These are phyloP conservation scores for Hippocampus mohnikei DNA, from an alignment of 2,113 vertebrate species.

Conservation along the genomic window DNA sequence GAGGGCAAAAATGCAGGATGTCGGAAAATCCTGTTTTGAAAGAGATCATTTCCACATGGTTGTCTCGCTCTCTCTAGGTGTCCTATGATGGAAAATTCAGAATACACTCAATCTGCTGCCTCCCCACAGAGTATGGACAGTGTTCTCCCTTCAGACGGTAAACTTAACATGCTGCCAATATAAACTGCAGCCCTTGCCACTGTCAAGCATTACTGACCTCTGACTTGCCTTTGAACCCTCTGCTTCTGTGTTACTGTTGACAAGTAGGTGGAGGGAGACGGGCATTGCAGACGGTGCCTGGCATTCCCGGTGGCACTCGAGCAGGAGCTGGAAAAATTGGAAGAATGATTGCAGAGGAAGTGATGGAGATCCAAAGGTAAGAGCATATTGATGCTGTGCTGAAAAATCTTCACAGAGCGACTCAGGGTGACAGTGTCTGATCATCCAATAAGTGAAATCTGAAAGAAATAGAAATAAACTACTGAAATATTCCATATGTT, in stretches of 20 bases:
- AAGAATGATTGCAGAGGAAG: constrained; percentile 98
- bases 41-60: not conserved
- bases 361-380: constrained; percentile 98
- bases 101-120: constrained; percentile 84
- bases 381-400: constrained; percentile 11
- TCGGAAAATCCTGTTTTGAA: not conserved
- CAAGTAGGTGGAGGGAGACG: constrained; percentile 84
- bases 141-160: constrained; percentile 84
- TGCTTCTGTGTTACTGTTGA: constrained; percentile 4
- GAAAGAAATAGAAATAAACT: too few species aligned
- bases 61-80: constrained; percentile 34
- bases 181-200: not conserved
- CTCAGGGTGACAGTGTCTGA: too few species aligned
- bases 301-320: constrained; percentile 93
- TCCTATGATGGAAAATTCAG: constrained; percentile 80
- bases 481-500: too few species aligned
- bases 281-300: constrained; percentile 87
- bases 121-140: constrained; percentile 96
- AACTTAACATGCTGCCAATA: not conserved
- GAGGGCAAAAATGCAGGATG: not conserved
- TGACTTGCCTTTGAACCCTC: not conserved
- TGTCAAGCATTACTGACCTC: not conserved
- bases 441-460: too few species aligned
- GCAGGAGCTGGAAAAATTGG: constrained; percentile 97
- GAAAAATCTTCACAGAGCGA: not conserved